Evolutionary conservation across 2,888 invertebrate genomes (phyloP).

Genomic region (Aphodius granarius): DNA sequence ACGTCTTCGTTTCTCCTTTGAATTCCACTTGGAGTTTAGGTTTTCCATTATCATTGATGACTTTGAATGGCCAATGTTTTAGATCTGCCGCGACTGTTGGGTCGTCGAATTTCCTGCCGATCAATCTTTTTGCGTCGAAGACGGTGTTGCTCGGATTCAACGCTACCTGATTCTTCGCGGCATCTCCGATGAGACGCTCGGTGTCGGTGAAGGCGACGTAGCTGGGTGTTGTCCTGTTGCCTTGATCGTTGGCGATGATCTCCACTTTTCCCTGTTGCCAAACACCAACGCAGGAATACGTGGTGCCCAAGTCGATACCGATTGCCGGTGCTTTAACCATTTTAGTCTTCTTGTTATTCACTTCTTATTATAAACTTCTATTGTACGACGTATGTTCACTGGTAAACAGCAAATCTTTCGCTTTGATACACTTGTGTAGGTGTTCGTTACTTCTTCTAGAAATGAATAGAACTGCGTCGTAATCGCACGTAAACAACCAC

Average conservation of each 20-base stretch:
- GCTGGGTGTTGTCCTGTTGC: conserved; percentile 82
- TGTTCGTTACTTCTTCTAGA: no score
- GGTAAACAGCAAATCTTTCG: no score
- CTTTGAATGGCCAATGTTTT: conserved; percentile 78
- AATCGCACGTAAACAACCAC: not conserved
- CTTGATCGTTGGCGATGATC: conserved; percentile 87
- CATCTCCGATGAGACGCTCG: conserved; percentile 70
- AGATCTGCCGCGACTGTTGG: conserved; percentile 71
- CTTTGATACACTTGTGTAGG: not conserved
- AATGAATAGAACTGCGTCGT: not conserved
- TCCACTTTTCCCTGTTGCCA: conserved; percentile 83
- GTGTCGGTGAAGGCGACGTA: conserved; percentile 75
- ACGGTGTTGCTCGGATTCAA: conserved; percentile 75
- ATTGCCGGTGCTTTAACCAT: conserved; percentile 71
- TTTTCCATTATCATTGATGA: conserved; percentile 62
- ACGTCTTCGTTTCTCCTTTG: conserved; percentile 64
- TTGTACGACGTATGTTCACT: no score
- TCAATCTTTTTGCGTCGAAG: conserved; percentile 63
- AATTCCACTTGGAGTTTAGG: conserved; percentile 66
- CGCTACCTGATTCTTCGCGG: conserved; percentile 71
- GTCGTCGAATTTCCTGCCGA: conserved; percentile 70
- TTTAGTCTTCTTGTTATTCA: not conserved
- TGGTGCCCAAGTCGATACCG: conserved; percentile 85
- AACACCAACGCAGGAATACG: conserved; percentile 82
- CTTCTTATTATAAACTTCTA: no score